A percentile compares a stretch with the other conserved stretches of the same genome.
These are phyloP conservation scores for Nemapogon koenigi DNA, from an alignment of 2,888 invertebrate species.

Conservation along the genomic window DNA sequence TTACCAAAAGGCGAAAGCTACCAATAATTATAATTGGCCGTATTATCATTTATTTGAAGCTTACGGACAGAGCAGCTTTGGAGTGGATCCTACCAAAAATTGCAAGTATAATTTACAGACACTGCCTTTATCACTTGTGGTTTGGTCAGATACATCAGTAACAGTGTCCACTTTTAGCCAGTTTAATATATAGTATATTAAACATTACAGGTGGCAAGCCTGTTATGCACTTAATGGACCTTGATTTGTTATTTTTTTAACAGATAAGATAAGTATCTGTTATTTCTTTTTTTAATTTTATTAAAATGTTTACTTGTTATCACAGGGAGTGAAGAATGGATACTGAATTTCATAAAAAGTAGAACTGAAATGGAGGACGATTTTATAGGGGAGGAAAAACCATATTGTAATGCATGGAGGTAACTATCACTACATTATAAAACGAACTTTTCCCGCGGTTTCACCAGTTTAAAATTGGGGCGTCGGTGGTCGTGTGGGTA, in stretches of 20 bases:
- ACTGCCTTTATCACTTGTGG: too few species aligned
- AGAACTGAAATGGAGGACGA: constrained; percentile 34
- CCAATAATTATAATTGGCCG: constrained; percentile 46
- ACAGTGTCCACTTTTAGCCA: too few species aligned
- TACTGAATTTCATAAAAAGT: constrained; percentile 37
- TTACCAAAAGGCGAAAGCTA: constrained; percentile 52
- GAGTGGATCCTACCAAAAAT: constrained; percentile 41
- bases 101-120: too few species aligned
- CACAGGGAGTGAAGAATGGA: constrained; percentile 52
- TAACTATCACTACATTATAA: constrained; percentile 20
- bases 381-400: constrained; percentile 13
- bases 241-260: too few species aligned
- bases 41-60: constrained; percentile 45
- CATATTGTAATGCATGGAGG: constrained; percentile 33
- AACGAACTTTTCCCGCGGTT: too few species aligned
- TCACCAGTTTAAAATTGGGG: too few species aligned
- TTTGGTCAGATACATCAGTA: too few species aligned
- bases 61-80: constrained; percentile 45
- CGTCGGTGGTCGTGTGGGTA: too few species aligned
- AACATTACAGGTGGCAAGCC: too few species aligned
- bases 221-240: too few species aligned
- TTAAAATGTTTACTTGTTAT: constrained; percentile 11
- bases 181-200: too few species aligned
- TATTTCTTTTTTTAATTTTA: background rate
- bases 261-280: background rate